Evolutionary conservation across 2,888 invertebrate genomes (phyloP), one percentile per base, ranked within the genome.

Genomic region (Penaeus monodon): DNA sequence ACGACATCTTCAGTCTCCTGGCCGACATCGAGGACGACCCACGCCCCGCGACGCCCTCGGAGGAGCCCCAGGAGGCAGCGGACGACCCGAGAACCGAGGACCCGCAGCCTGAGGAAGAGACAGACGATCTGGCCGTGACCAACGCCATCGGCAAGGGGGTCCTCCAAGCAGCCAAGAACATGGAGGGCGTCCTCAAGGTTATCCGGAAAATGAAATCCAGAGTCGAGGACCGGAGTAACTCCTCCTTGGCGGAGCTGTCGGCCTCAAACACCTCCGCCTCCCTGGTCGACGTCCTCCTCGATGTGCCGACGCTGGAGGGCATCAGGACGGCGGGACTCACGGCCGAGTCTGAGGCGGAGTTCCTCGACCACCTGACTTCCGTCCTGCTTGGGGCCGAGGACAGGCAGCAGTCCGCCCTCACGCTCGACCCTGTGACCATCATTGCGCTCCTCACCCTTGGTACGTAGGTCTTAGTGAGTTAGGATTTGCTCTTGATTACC

Each of bases 391-490:
- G 78, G 24, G 81, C 81, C 14, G 87, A 88, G 57, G 76, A 57
- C 0, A 77, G 88, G 24, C n/a, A 65, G 14, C 87, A 88, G 6
- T 82, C 89, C 1, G 85, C 88, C 22, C 88, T 89, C 57, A 89
- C 89, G 44, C 84, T 89, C n/a, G 89, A 89, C 73, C 89, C 89
- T n/a, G 89, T 89, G n/a, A 89, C 89, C 38, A 81, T 88, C 84
- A 89, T 89, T 27, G 88, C 89, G 10, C 88, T 89, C n/a, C 84
- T 89, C 64, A 89, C 89, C 22, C 86, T 89, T 7, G 89, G 89
- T 89, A 78, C 73, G 89, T 66, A 10, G 44, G 2, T 17, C 7
- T 29, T 2, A 49, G n/a, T 17, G n/a, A 68, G 29, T 10, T 6
- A 22, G 2, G 68, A 29, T 29, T 38, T 38, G 33, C 66, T 66